Evolutionary conservation across 2,888 invertebrate species (phyloP).

Genomic region (Pemphredon lugubris): DNA sequence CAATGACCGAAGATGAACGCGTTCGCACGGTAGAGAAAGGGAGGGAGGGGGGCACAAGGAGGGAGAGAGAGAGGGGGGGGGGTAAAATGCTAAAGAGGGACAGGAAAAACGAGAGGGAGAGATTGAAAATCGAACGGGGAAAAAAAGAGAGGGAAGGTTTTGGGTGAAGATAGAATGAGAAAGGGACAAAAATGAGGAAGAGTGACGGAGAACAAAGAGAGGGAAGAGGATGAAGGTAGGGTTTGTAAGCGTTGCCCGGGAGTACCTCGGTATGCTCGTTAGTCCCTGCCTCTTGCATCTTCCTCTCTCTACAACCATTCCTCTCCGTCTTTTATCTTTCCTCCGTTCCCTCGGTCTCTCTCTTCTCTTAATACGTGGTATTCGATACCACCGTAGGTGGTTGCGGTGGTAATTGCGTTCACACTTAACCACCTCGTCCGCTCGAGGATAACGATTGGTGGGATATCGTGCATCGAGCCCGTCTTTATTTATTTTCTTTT

Average conservation of each 20-base stretch:
- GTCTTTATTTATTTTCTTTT: too few relatives aligned
- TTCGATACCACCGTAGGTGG: conserved; percentile 77
- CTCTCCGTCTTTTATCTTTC: conserved; percentile 1
- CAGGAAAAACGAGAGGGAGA: conserved; percentile 8
- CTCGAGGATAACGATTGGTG: conserved; percentile 58
- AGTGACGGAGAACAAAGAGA: conserved; percentile 2
- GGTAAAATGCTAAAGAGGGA: conserved; percentile 30
- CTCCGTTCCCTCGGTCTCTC: conserved; percentile 29
- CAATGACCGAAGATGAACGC: conserved; percentile 80
- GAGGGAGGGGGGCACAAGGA: conserved; percentile 29
- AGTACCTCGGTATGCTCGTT: conserved; percentile 69
- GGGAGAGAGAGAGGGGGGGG: conserved; percentile 17
- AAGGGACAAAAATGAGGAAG: conserved; percentile 23
- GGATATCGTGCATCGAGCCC: conserved; percentile 21
- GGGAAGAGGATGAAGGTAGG: conserved; percentile 49
- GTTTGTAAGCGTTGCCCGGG: conserved; percentile 63
- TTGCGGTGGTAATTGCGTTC: conserved; percentile 77
- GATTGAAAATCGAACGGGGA: conserved; percentile 28
- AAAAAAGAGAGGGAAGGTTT: conserved; percentile 13
- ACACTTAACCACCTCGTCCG: conserved; percentile 73
- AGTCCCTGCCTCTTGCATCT: conserved; percentile 63
- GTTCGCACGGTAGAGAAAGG: conserved; percentile 67
- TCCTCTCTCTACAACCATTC: conserved; percentile 22
- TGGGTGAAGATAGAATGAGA: conserved; percentile 49
- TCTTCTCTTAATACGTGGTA: conserved; percentile 73